phyloP scores from a whole-genome alignment of 2,797 vertebrate genomes.

The Dipus sagitta region DNA sequence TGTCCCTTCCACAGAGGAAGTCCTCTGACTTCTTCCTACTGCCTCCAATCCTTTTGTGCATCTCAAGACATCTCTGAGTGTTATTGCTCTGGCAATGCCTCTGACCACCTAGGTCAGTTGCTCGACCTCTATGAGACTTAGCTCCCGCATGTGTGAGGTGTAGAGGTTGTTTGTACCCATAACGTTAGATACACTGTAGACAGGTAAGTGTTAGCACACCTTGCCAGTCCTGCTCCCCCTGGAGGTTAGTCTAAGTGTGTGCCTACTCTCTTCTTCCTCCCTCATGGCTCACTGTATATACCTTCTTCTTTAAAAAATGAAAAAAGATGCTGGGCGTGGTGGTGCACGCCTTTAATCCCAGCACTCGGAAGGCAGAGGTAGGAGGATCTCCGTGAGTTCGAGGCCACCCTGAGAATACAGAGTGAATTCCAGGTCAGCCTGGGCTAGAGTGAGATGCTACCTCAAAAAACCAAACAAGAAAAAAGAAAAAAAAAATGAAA shows the following conservation, averaged over 20 bases:
- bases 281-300: neutral
- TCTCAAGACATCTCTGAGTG: neutral
- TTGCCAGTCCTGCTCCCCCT: neutral
- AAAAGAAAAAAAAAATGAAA: no score
- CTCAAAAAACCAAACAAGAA: no score
- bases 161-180: neutral
- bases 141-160: neutral
- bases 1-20: neutral
- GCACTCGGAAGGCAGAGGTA: no score
- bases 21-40: fast-evolving
- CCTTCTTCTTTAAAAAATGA: no score
- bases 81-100: neutral
- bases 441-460: no score
- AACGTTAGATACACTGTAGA: fast-evolving
- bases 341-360: no score
- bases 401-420: no score
- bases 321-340: no score
- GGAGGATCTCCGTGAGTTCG: no score
- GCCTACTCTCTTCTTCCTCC: neutral
- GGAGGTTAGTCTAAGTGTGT: no score
- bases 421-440: no score
- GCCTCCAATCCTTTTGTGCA: neutral
- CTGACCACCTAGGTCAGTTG: neutral
- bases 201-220: neutral
- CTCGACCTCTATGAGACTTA: neutral